Percentiles rank a stretch among this genome's conserved stretches.
These are phyloP conservation scores for Hippopotamus amphibius DNA, from an alignment of 2,113 vertebrate species.

Conservation along the genomic window DNA sequence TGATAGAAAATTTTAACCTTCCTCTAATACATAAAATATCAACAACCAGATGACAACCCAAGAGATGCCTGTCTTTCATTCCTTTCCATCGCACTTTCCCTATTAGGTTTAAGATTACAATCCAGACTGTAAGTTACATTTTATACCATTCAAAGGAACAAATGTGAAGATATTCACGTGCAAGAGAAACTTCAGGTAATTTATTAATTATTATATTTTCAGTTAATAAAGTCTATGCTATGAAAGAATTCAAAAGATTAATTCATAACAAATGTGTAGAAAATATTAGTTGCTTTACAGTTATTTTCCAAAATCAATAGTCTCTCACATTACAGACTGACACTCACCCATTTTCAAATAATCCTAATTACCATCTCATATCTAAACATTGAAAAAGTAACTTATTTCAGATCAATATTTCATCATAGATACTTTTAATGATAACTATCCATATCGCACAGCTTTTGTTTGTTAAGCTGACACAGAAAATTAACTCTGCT, in stretches of 20 bases:
- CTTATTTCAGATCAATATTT: conserved; percentile 79
- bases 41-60: neutral
- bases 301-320: conserved; percentile 73
- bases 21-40: neutral
- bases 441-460: conserved; percentile 63
- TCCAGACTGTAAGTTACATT: neutral
- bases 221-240: conserved; percentile 47
- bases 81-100: neutral
- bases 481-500: conserved; percentile 79
- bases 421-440: conserved; percentile 77
- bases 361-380: conserved; percentile 80
- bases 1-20: neutral
- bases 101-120: neutral
- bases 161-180: neutral
- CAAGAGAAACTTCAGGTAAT: conserved; percentile 25
- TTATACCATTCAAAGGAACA: neutral
- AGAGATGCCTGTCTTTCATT: neutral
- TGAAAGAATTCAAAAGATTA: neutral
- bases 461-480: conserved; percentile 83
- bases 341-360: conserved; percentile 77
- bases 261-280: conserved; percentile 65
- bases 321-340: conserved; percentile 51
- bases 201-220: conserved; percentile 64
- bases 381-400: conserved; percentile 77
- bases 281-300: conserved; percentile 57